Evolutionary conservation across 2,888 invertebrate species (phyloP).

Genomic region (Thelaira solivaga): DNA sequence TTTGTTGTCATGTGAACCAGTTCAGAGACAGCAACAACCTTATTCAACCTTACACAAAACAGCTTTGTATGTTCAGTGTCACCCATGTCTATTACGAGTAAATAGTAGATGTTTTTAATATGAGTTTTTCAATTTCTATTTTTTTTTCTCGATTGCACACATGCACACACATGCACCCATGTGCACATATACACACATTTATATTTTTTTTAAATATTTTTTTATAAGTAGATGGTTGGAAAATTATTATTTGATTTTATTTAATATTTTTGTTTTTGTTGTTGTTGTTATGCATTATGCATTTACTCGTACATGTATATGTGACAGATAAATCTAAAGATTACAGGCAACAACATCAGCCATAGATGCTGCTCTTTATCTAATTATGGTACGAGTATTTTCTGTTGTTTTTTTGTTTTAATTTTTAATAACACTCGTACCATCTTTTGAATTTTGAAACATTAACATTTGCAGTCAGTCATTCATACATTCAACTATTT

Average conservation of each 20-base stretch:
- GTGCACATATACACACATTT: too few species aligned
- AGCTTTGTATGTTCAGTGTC: slow-evolving; percentile 71
- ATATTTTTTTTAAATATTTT: too few species aligned
- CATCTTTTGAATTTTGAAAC: background rate
- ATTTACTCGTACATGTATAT: background rate
- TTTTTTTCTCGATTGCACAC: too few species aligned
- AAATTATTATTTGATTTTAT: too few species aligned
- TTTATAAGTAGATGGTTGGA: too few species aligned
- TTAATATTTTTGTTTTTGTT: too few species aligned
- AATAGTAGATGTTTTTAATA: slow-evolving; percentile 68
- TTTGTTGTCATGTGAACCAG: slow-evolving; percentile 60
- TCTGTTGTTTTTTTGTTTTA: too few species aligned
- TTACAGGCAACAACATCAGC: slow-evolving; percentile 1
- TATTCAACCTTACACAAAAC: slow-evolving; percentile 56
- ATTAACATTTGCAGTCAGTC: slow-evolving; percentile 17
- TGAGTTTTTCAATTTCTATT: slow-evolving; percentile 63
- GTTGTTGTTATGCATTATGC: background rate
- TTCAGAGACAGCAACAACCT: slow-evolving; percentile 63
- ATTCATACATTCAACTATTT: slow-evolving; percentile 2
- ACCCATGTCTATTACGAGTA: slow-evolving; percentile 73
- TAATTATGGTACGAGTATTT: slow-evolving; percentile 42
- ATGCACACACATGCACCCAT: background rate
- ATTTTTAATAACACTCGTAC: slow-evolving; percentile 7
- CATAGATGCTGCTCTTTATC: slow-evolving; percentile 13
- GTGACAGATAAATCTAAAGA: background rate